Conservation (phyloP, 2,888 invertebrate species). For the Harpagoxenus sublaevis region DNA sequence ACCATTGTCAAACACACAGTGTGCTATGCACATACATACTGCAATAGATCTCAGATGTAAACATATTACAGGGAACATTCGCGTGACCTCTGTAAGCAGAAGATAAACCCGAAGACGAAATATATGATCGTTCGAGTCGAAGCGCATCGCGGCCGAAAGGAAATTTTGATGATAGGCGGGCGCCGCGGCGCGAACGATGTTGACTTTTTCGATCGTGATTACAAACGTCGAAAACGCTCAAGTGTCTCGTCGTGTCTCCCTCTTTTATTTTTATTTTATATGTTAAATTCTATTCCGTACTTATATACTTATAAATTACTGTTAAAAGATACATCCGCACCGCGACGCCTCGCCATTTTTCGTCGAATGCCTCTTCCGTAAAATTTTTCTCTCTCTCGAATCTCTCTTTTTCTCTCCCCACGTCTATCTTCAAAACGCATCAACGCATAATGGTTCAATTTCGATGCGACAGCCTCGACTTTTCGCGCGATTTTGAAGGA, state of each 20-base stretch:
- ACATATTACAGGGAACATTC: background rate
- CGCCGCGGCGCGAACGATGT: slow-evolving; percentile 33
- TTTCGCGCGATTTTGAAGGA: slow-evolving; percentile 28
- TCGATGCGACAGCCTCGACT: slow-evolving; percentile 37
- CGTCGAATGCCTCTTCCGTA: slow-evolving; percentile 15
- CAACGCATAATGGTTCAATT: slow-evolving; percentile 25
- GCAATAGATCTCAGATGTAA: slow-evolving; percentile 25
- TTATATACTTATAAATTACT: slow-evolving; percentile 37
- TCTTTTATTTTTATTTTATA: background rate
- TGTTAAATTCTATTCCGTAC: slow-evolving; percentile 31
- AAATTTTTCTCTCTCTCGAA: background rate
- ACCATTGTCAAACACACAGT: slow-evolving; percentile 1
- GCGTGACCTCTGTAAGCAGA: slow-evolving; percentile 5
- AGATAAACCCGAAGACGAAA: background rate
- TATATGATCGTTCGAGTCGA: slow-evolving; percentile 19
- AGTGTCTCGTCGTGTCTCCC: slow-evolving; percentile 4
- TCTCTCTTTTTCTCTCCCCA: background rate
- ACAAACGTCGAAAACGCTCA: background rate
- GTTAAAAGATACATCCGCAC: slow-evolving; percentile 6
- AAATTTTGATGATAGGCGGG: background rate
- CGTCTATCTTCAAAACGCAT: background rate
- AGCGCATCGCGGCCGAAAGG: slow-evolving; percentile 47
- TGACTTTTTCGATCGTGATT: slow-evolving; percentile 5
- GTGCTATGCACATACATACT: background rate
- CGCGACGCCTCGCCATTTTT: slow-evolving; percentile 31